These are phyloP conservation scores for Ardeotis arabs DNA, from an alignment of 2,113 vertebrate genomes.

Conservation along the genomic window DNA sequence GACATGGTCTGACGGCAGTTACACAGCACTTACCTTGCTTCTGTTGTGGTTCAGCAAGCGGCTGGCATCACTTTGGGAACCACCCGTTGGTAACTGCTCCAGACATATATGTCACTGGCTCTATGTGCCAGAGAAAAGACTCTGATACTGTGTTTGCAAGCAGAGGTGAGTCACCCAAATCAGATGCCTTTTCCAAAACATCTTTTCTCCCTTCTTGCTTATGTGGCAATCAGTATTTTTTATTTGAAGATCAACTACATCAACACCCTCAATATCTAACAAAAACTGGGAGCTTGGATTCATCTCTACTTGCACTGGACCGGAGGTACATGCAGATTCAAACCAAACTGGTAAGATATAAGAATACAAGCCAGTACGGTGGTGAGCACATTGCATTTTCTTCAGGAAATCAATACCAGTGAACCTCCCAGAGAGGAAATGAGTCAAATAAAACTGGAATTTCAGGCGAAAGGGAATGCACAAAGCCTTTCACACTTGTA, in stretches of 20 bases:
- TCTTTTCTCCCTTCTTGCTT: background rate
- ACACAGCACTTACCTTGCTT: background rate
- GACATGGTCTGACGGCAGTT: background rate
- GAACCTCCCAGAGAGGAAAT: background rate
- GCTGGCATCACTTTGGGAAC: background rate
- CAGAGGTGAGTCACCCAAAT: background rate
- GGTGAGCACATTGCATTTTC: background rate
- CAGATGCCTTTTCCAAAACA: background rate
- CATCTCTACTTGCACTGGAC: background rate
- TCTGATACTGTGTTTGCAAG: background rate
- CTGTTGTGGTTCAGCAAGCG: rapidly evolving
- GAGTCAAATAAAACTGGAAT: background rate
- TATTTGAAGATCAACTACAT: background rate
- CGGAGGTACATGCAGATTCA: background rate
- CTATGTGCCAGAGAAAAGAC: background rate
- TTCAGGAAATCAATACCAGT: background rate
- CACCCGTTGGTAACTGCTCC: background rate
- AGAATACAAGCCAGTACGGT: background rate
- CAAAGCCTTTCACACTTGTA: background rate
- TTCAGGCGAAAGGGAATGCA: background rate
- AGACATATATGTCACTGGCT: background rate
- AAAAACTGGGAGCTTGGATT: background rate
- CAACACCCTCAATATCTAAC: background rate
- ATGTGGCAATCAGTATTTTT: background rate
- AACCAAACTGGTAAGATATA: background rate